Evolutionary conservation across 2,113 vertebrate genomes (phyloP).

Genomic region (Empidonax alnorum): DNA sequence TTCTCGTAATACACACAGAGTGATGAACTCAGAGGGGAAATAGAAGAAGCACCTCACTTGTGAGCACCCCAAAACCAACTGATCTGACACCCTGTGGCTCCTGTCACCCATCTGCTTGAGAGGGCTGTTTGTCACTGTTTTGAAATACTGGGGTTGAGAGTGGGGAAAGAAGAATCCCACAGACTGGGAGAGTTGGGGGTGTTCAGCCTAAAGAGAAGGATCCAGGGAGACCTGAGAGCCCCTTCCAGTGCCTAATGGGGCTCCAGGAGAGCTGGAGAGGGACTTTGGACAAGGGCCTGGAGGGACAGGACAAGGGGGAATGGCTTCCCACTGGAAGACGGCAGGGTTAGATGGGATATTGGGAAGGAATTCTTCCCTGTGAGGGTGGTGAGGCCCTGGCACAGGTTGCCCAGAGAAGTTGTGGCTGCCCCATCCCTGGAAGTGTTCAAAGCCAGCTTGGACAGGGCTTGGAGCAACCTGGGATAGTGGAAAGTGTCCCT

Average conservation of each 20-base stretch:
- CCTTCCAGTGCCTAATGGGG: accelerated
- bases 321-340: neutral
- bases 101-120: neutral
- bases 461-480: accelerated
- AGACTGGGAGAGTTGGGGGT: neutral
- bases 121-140: neutral
- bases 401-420: neutral
- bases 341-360: accelerated
- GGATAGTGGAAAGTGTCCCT: accelerated
- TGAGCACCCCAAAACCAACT: accelerated
- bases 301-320: neutral
- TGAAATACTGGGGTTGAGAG: neutral
- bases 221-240: neutral
- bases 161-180: neutral
- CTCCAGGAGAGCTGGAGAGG: neutral
- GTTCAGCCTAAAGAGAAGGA: accelerated
- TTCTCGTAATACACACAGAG: accelerated
- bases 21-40: neutral
- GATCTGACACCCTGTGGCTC: neutral
- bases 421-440: neutral
- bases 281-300: neutral
- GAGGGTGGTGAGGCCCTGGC: accelerated
- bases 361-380: accelerated
- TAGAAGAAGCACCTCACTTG: accelerated
- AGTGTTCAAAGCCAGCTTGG: accelerated